Base-by-base conservation (phyloP, 2,113 vertebrate genomes). In the Ceratotherium simum region DNA sequence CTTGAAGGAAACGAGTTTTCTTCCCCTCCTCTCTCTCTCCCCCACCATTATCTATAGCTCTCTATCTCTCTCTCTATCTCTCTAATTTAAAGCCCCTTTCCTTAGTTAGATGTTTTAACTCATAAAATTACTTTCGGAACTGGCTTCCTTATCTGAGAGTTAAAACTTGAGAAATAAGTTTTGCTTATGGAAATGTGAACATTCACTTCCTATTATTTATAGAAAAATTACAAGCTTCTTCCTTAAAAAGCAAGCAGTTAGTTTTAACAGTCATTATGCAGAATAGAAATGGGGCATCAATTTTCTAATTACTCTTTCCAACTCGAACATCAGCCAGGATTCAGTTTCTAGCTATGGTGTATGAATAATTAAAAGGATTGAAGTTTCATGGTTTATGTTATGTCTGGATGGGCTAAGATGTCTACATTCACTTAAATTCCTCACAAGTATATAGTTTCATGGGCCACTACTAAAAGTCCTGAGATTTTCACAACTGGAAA, bases 351-450 rank as follows among this genome's bases (percentile, higher is more conserved):
- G 64, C 87, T 78, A 8, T 46, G 39, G 25, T n/a, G n/a, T 25
- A 79, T 75, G 62, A 83, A 95, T 94, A 96, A 82, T 95, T 78
- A 21, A 97, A 73, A 95, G 3, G 48, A 62, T 48, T 56, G 25
- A 90, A n/a, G 13, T 91, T 84, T 82, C 25, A 51, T 79, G 48
- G 67, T 86, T 86, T 91, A 67, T 25, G 11, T 51, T 90, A 10
- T 60, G 1, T 85, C 62, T 72, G 17, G 67, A 79, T 90, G 62
- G 8, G n/a, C 21, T n/a, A 36, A 64, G 51, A 51, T 48, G 36
- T 75, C n/a, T 76, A 1, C 84, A 18, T 46, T 76, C 29, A 67
- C 21, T 33, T 18, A 36, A 23, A 25, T 70, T 97, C 21, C 60
- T 79, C 33, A 39, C 11, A 58, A 72, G 72, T 65, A 42, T 79